Conservation (phyloP, 2,888 invertebrate species). For the Caenorhabditis sp. region DNA sequence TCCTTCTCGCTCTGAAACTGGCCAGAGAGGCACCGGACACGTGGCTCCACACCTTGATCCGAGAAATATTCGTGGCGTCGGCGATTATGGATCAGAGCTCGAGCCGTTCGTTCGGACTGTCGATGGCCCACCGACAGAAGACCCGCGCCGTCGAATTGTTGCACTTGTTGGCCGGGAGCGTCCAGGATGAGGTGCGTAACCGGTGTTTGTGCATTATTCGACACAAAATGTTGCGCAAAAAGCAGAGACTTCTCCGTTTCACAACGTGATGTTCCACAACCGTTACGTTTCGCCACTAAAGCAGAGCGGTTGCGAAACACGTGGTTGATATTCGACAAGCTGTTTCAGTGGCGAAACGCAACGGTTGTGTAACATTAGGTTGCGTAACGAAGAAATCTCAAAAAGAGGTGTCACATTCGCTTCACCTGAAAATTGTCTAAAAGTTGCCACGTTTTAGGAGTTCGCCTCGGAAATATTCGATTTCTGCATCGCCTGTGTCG, state of each 20-base stretch:
- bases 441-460: too few species aligned
- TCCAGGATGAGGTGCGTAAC: constrained; percentile 43
- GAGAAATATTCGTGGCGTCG: constrained; percentile 47
- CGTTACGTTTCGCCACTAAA: too few species aligned
- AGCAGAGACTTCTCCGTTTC: too few species aligned
- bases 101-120: constrained; percentile 72
- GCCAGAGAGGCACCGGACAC: constrained; percentile 2
- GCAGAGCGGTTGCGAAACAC: too few species aligned
- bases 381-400: too few species aligned
- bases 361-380: too few species aligned
- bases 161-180: constrained; percentile 15
- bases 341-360: too few species aligned
- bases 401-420: too few species aligned
- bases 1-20: constrained; percentile 32
- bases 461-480: constrained; percentile 45
- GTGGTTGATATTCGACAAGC: too few species aligned
- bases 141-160: constrained; percentile 67
- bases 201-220: too few species aligned
- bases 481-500: constrained; percentile 59
- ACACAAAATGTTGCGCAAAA: too few species aligned
- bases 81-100: constrained; percentile 56
- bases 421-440: not conserved
- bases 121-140: constrained; percentile 72
- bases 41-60: constrained; percentile 25
- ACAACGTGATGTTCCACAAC: too few species aligned